These are phyloP conservation scores for Notarius lentiginosus DNA, from an alignment of 2,113 vertebrate species.

Conservation along the genomic window DNA sequence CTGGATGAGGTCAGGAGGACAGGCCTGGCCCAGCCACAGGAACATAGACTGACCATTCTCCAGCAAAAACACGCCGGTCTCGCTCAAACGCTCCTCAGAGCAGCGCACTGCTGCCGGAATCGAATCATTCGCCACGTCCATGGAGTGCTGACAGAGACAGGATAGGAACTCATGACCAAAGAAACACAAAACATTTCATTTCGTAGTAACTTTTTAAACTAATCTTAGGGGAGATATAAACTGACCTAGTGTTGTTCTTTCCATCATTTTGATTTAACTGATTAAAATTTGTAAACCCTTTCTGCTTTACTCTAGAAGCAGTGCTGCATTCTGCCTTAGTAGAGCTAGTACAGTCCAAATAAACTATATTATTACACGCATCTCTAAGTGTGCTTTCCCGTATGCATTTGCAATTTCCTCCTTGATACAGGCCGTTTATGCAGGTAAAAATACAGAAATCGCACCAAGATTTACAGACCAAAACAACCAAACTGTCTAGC, in stretches of 20 bases:
- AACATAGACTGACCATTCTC: constrained; percentile 84
- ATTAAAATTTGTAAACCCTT: not conserved
- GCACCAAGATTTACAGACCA: not conserved
- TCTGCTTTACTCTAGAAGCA: not conserved
- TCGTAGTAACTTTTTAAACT: not conserved
- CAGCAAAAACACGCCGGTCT: constrained; percentile 85
- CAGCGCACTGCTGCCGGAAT: constrained; percentile 80
- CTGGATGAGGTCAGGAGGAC: constrained; percentile 84
- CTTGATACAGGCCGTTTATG: not conserved
- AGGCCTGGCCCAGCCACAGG: constrained; percentile 86
- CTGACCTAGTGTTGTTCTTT: not conserved
- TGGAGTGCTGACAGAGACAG: constrained; percentile 73
- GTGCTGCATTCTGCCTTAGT: not conserved
- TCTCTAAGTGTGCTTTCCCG: not conserved
- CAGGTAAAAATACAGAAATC: not conserved
- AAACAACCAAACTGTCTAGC: not conserved
- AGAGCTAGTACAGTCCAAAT: not conserved
- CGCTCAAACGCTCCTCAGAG: constrained; percentile 84
- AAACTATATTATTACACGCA: not conserved
- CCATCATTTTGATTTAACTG: not conserved
- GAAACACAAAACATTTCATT: not conserved
- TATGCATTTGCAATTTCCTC: not conserved
- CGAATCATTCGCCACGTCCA: constrained; percentile 71
- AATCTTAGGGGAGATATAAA: not conserved
- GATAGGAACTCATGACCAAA: not conserved